Conservation (phyloP, 2,888 invertebrate species). For the Archips xylosteana region DNA sequence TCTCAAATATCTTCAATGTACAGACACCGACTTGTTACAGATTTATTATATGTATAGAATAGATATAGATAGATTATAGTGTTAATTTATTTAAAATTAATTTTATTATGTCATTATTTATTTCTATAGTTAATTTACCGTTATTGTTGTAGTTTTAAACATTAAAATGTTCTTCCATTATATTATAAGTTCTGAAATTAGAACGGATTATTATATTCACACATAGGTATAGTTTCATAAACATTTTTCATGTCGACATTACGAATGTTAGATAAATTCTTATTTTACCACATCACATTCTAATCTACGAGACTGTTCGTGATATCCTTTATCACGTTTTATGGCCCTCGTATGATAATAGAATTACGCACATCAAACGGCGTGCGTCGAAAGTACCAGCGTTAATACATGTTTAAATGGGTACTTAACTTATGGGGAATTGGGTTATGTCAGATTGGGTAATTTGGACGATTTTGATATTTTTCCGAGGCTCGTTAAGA, state of each 20-base stretch:
- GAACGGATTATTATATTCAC: too few species aligned
- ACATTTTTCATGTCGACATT: neutral
- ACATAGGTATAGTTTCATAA: too few species aligned
- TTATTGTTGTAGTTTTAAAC: too few species aligned
- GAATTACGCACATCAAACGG: constrained; percentile 5
- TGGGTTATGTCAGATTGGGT: constrained; percentile 31
- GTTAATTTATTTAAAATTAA: too few species aligned
- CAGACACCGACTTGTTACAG: too few species aligned
- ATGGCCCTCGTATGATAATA: constrained; percentile 7
- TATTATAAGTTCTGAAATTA: too few species aligned
- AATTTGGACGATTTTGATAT: constrained; percentile 35
- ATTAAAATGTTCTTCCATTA: too few species aligned
- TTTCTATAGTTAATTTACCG: too few species aligned
- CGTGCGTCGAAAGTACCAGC: neutral
- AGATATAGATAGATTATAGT: too few species aligned
- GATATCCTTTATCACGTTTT: constrained; percentile 8
- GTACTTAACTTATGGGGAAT: constrained; percentile 22
- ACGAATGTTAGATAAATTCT: neutral
- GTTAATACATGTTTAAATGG: constrained; percentile 18
- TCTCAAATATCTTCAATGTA: too few species aligned
- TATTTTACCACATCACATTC: neutral
- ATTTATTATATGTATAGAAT: too few species aligned
- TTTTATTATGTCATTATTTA: too few species aligned
- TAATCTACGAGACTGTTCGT: constrained; percentile 3
- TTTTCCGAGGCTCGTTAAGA: constrained; percentile 19